Conservation (phyloP, 2,888 invertebrate genomes). For the Tinea semifulvella region DNA sequence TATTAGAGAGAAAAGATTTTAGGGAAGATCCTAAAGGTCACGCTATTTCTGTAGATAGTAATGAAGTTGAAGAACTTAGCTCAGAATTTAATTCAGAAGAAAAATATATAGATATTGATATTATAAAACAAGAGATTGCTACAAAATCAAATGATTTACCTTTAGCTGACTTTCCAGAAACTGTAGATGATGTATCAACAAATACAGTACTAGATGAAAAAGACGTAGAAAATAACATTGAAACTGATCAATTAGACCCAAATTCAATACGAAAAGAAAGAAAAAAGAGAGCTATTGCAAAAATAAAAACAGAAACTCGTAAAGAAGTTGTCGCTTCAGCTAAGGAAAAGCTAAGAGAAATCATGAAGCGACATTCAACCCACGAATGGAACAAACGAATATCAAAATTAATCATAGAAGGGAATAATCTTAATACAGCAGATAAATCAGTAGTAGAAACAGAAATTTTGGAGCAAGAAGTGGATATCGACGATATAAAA, state of each 20-base stretch:
- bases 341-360: conserved; percentile 57
- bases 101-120: conserved; percentile 15
- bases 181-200: background rate
- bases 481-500: background rate
- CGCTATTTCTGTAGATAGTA: conserved; percentile 21
- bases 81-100: conserved; percentile 18
- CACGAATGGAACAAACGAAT: too few species aligned
- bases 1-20: conserved; percentile 74
- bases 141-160: background rate
- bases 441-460: background rate
- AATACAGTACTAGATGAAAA: background rate
- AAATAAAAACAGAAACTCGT: conserved; percentile 57
- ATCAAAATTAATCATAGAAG: conserved; percentile 30
- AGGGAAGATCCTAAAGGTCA: conserved; percentile 51
- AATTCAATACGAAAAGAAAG: conserved; percentile 41
- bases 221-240: conserved; percentile 19
- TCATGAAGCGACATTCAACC: conserved; percentile 59
- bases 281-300: conserved; percentile 51
- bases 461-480: conserved; percentile 17
- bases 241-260: conserved; percentile 26
- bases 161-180: background rate
- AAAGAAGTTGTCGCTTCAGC: conserved; percentile 58
- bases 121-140: conserved; percentile 20
- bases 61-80: conserved; percentile 14
- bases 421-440: conserved; percentile 17